Evolutionary conservation across 1,140 invertebrate genomes (phyloP).

Genomic region (Anthonomus grandis): DNA sequence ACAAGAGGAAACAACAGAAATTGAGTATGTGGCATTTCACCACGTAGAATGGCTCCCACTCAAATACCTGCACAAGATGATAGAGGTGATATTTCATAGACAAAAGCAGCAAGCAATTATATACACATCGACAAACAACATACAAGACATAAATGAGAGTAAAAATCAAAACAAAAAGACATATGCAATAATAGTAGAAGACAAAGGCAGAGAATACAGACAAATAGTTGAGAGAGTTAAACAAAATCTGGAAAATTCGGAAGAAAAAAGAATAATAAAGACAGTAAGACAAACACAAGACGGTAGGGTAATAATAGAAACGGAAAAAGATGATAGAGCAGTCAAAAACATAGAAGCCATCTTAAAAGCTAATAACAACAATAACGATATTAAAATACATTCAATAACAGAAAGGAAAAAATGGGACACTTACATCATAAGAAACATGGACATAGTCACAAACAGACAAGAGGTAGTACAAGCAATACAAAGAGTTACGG

Average conservation of each 20-base stretch:
- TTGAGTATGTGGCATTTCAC: no score
- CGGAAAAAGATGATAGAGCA: background rate
- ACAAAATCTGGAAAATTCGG: background rate
- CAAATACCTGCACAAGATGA: no score
- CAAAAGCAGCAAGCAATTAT: background rate
- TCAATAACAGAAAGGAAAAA: background rate
- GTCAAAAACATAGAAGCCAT: constrained; percentile 3
- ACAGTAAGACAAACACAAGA: constrained; percentile 7
- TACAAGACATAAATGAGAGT: background rate
- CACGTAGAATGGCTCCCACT: no score
- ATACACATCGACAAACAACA: constrained; percentile 10
- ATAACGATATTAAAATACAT: background rate
- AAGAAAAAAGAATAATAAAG: background rate
- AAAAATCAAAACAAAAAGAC: background rate
- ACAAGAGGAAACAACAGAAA: no score
- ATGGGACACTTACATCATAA: background rate
- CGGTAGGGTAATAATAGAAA: constrained; percentile 14
- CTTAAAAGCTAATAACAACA: background rate
- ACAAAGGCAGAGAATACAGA: background rate
- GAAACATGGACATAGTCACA: constrained; percentile 4
- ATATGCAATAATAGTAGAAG: background rate
- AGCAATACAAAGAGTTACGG: background rate
- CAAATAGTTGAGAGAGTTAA: background rate
- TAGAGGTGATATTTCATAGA: no score
- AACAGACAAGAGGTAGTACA: background rate